Evolutionary conservation across 2,888 invertebrate species (phyloP).

Genomic region (Andrena fulva): DNA sequence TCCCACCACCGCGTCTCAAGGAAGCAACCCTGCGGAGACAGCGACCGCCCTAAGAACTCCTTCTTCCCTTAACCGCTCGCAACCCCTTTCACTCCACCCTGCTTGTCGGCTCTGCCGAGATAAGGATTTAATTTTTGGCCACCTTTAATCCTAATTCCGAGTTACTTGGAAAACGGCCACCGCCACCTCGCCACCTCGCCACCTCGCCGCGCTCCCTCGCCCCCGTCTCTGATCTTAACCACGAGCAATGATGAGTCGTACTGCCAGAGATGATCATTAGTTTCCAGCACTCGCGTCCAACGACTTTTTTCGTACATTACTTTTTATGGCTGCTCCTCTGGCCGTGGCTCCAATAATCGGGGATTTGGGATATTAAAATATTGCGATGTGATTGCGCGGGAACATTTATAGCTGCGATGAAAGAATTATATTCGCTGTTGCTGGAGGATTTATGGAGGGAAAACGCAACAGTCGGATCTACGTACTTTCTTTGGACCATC

Average conservation of each 20-base stretch:
- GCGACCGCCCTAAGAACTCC: constrained; percentile 69
- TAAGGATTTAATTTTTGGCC: constrained; percentile 83
- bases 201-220: constrained; percentile 28
- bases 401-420: too few species aligned
- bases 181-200: constrained; percentile 39
- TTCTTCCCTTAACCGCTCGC: constrained; percentile 59
- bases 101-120: constrained; percentile 75
- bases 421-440: too few species aligned
- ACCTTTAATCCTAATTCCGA: constrained; percentile 81
- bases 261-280: constrained; percentile 22
- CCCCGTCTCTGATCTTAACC: constrained; percentile 34
- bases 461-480: too few species aligned
- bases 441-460: too few species aligned
- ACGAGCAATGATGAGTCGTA: constrained; percentile 11
- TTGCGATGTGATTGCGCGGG: not conserved
- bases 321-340: not conserved
- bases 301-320: not conserved
- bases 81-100: constrained; percentile 64
- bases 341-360: not conserved
- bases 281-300: not conserved
- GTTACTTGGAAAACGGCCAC: constrained; percentile 71
- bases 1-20: constrained; percentile 44
- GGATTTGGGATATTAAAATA: not conserved
- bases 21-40: constrained; percentile 59
- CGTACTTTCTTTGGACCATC: too few species aligned